Evolutionary conservation across 2,113 vertebrate genomes (phyloP).

Genomic region (Rhynchomys soricoides): DNA sequence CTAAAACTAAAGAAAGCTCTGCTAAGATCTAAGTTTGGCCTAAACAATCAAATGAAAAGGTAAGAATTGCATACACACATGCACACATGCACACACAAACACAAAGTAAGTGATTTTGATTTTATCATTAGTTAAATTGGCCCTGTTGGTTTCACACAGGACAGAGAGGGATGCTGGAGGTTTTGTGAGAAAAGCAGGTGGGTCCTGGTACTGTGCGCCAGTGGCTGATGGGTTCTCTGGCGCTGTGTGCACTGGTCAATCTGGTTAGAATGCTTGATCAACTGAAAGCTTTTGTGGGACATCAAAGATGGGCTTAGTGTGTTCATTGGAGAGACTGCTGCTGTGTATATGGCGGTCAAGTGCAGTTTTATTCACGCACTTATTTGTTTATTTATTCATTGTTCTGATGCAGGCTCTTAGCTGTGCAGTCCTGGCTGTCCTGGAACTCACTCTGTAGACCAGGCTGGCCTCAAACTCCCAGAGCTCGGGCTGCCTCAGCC

Average conservation of each 20-base stretch:
- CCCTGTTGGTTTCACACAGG: neutral
- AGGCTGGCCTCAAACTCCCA: too few species aligned
- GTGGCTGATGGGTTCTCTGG: neutral
- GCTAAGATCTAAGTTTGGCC: conserved; percentile 28
- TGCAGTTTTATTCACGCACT: neutral
- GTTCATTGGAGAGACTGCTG: neutral
- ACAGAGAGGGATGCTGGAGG: neutral
- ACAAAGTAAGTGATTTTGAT: neutral
- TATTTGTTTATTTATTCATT: too few species aligned
- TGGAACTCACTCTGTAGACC: too few species aligned
- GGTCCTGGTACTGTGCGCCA: neutral
- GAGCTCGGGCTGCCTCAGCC: too few species aligned
- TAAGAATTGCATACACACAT: too few species aligned
- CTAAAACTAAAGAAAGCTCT: conserved; percentile 34
- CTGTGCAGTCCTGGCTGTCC: too few species aligned
- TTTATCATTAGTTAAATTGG: conserved; percentile 21
- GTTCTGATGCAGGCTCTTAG: too few species aligned
- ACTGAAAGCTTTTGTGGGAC: neutral
- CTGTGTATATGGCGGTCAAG: neutral
- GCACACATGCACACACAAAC: neutral
- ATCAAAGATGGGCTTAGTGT: neutral
- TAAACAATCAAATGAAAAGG: neutral
- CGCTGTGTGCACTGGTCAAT: neutral
- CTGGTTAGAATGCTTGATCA: conserved; percentile 33
- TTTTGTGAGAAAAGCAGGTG: neutral